Evolutionary conservation across 1,140 invertebrate genomes (phyloP).

Genomic region (Orchesella cincta): DNA sequence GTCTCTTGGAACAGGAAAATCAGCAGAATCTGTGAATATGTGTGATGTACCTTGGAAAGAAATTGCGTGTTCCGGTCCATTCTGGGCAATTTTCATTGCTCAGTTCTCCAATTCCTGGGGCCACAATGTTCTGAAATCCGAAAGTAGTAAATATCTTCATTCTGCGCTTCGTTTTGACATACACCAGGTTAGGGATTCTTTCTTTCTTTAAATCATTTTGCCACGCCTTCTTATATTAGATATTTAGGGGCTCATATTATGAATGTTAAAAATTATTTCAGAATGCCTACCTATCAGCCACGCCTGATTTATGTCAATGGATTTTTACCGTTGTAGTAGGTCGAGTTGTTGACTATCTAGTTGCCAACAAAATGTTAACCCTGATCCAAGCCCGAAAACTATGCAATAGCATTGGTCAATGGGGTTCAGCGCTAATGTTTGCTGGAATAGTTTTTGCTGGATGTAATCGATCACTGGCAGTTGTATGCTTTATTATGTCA

Average conservation of each 20-base stretch:
- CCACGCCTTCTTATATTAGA: too few relatives aligned
- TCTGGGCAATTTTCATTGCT: conserved; percentile 83
- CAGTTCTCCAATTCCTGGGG: conserved; percentile 14
- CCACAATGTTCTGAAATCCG: conserved; percentile 9
- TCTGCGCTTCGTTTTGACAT: conserved; percentile 9
- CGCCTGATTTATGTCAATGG: neutral
- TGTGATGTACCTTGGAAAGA: conserved; percentile 68
- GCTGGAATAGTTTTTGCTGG: neutral
- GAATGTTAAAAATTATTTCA: too few relatives aligned
- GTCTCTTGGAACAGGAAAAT: conserved; percentile 61
- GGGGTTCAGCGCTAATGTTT: neutral
- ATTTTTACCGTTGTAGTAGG: neutral
- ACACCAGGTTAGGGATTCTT: neutral
- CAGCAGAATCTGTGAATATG: neutral
- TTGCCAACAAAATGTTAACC: neutral
- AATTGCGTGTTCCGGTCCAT: conserved; percentile 75
- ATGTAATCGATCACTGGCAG: neutral
- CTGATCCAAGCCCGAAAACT: neutral
- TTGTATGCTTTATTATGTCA: neutral
- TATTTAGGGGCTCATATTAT: too few relatives aligned
- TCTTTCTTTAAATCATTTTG: neutral
- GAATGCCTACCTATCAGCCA: conserved; percentile 10
- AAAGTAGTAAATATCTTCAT: conserved; percentile 20
- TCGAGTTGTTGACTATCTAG: neutral
- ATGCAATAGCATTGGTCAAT: conserved; percentile 3